These are phyloP conservation scores for Micronycteris hirsuta DNA, from an alignment of 2,113 vertebrate genomes.

Conservation along the genomic window DNA sequence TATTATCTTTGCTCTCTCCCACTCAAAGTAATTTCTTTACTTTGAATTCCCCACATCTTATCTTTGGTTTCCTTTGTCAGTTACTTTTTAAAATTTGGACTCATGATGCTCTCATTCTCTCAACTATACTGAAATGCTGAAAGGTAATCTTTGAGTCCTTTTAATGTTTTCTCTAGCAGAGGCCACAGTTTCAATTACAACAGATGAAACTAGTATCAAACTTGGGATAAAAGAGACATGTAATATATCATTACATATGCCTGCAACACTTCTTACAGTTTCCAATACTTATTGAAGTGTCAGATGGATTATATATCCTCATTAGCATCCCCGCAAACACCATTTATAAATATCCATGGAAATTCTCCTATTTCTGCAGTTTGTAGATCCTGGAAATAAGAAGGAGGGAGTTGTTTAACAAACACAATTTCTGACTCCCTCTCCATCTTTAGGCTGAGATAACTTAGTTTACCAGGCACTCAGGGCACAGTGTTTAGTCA, in stretches of 20 bases:
- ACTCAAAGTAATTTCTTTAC: background rate
- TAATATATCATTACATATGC: constrained; percentile 10
- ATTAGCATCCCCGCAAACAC: constrained; percentile 9
- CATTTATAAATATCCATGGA: constrained; percentile 36
- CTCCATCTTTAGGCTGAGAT: constrained; percentile 41
- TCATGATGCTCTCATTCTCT: background rate
- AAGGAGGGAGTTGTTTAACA: background rate
- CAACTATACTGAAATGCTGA: background rate
- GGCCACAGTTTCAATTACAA: background rate
- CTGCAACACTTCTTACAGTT: background rate
- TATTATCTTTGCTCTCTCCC: constrained; percentile 21
- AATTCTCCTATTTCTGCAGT: constrained; percentile 31
- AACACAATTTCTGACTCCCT: constrained; percentile 44
- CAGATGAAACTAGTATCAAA: constrained; percentile 11
- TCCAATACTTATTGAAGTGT: constrained; percentile 33
- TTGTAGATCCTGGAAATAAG: background rate
- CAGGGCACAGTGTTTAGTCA: constrained; percentile 44
- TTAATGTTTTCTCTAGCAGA: constrained; percentile 25
- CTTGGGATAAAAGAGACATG: background rate
- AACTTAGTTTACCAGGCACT: constrained; percentile 46
- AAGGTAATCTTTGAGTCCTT: background rate
- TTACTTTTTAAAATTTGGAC: constrained; percentile 12
- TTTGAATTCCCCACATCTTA: constrained; percentile 25
- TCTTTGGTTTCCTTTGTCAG: constrained; percentile 17
- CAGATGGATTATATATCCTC: constrained; percentile 30